A percentile compares a stretch with the other conserved stretches of the same genome.
phyloP scores from a whole-genome alignment of 2,888 invertebrate genomes.

The Nomada goodeniana region DNA sequence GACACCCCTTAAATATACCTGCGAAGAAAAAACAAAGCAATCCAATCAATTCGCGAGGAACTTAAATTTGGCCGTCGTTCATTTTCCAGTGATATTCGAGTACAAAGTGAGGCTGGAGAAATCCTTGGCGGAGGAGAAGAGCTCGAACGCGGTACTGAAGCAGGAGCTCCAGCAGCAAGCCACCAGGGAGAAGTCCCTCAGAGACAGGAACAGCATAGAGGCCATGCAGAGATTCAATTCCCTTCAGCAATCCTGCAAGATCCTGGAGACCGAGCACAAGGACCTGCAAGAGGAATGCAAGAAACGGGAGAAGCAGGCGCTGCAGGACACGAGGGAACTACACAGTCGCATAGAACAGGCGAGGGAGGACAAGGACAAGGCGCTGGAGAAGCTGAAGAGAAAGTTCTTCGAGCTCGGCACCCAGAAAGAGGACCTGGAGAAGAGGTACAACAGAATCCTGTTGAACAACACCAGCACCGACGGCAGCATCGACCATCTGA shows the following conservation, averaged over 20 bases:
- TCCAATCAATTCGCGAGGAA: neutral
- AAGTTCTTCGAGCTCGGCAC: conserved; percentile 76
- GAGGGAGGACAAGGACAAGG: conserved; percentile 74
- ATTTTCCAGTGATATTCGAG: conserved; percentile 80
- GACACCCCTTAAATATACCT: neutral
- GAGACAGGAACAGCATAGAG: conserved; percentile 80
- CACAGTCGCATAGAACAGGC: conserved; percentile 73
- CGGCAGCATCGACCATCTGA: conserved; percentile 75
- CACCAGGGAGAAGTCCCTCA: conserved; percentile 77
- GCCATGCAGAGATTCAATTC: conserved; percentile 80
- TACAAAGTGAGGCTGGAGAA: conserved; percentile 82
- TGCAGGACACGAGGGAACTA: conserved; percentile 76
- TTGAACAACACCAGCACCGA: conserved; percentile 69
- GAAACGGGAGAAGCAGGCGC: conserved; percentile 75
- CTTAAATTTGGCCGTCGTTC: neutral
- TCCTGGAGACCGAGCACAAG: conserved; percentile 78
- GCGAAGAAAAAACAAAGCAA: neutral
- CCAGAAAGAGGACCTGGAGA: conserved; percentile 75
- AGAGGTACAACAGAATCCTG: conserved; percentile 76
- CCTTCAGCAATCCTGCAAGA: conserved; percentile 79
- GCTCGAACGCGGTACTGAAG: conserved; percentile 79
- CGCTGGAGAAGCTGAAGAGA: conserved; percentile 78
- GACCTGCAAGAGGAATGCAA: conserved; percentile 80
- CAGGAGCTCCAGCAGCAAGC: conserved; percentile 82
- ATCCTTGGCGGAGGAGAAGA: conserved; percentile 81